A percentile compares a stretch with the other conserved stretches of the same genome.
These are phyloP conservation scores for Drosophila niveifrons DNA, from an alignment of 2,888 invertebrate genomes.

Conservation along the genomic window DNA sequence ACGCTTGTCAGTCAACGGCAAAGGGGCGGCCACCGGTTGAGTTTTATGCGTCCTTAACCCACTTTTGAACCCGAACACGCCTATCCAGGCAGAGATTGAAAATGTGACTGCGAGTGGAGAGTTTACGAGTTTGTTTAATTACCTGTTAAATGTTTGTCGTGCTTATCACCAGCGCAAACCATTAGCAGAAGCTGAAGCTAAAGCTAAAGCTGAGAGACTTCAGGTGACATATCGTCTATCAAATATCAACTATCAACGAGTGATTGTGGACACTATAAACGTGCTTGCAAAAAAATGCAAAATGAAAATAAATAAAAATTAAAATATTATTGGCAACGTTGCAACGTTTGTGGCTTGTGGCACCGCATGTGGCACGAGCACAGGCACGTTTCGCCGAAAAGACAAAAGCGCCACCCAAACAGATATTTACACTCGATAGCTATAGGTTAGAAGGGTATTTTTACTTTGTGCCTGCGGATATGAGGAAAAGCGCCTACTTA, in stretches of 20 bases:
- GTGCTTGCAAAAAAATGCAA: conserved; percentile 43
- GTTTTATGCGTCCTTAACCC: conserved; percentile 76
- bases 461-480: no score
- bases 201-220: conserved; percentile 20
- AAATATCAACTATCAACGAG: conserved; percentile 27
- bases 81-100: conserved; percentile 44
- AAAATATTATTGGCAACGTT: conserved; percentile 68
- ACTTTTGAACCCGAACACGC: conserved; percentile 53
- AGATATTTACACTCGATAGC: conserved; percentile 13
- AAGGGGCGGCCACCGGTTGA: conserved; percentile 68
- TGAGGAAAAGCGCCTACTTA: no score
- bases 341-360: conserved; percentile 60
- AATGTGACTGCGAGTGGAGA: conserved; percentile 14
- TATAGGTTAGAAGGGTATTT: no score
- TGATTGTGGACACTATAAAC: conserved; percentile 61
- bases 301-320: conserved; percentile 46
- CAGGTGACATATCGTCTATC: conserved; percentile 57
- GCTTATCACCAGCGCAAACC: conserved; percentile 65
- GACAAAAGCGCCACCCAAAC: conserved; percentile 76
- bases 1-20: conserved; percentile 60
- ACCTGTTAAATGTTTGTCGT: conserved; percentile 78
- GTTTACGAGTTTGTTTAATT: conserved; percentile 72
- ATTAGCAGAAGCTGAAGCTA: conserved; percentile 41
- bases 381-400: conserved; percentile 64
- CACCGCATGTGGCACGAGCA: conserved; percentile 73